Evolutionary conservation across 2,797 vertebrate species (phyloP).

Genomic region (Oreortyx pictus): DNA sequence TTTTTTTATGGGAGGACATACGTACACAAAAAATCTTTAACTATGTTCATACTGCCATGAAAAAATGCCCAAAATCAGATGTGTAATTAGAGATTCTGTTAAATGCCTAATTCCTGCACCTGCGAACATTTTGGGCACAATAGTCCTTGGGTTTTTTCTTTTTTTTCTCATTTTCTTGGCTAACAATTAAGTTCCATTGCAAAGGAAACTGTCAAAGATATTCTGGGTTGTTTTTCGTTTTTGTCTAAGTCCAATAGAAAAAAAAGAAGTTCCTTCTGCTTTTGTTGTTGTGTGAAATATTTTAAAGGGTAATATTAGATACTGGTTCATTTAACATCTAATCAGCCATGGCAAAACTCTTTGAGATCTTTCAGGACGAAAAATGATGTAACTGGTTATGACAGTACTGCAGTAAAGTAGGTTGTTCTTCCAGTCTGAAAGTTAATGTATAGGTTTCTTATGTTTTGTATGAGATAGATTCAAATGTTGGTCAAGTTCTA

Average conservation of each 20-base stretch:
- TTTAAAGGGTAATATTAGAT: background rate
- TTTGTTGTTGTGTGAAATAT: background rate
- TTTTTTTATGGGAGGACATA: background rate
- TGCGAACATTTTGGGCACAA: constrained; percentile 8
- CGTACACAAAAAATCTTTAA: background rate
- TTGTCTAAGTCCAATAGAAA: background rate
- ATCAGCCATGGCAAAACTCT: background rate
- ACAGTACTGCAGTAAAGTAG: background rate
- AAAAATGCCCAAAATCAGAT: constrained; percentile 20
- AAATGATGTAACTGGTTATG: background rate
- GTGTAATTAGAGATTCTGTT: constrained; percentile 30
- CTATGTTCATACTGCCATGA: constrained; percentile 9
- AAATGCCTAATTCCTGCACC: constrained; percentile 32
- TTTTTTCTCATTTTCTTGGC: constrained; percentile 14
- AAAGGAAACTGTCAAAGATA: background rate
- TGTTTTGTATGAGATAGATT: background rate
- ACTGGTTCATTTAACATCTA: background rate
- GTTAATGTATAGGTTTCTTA: background rate
- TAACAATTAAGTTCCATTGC: constrained; percentile 1
- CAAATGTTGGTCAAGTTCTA: background rate
- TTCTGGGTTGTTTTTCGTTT: background rate
- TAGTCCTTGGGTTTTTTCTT: constrained; percentile 4
- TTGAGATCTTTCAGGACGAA: background rate
- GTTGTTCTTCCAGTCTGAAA: background rate
- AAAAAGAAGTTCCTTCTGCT: background rate